phyloP scores from a whole-genome alignment of 2,888 invertebrate genomes.

The Sphinx pinastri region DNA sequence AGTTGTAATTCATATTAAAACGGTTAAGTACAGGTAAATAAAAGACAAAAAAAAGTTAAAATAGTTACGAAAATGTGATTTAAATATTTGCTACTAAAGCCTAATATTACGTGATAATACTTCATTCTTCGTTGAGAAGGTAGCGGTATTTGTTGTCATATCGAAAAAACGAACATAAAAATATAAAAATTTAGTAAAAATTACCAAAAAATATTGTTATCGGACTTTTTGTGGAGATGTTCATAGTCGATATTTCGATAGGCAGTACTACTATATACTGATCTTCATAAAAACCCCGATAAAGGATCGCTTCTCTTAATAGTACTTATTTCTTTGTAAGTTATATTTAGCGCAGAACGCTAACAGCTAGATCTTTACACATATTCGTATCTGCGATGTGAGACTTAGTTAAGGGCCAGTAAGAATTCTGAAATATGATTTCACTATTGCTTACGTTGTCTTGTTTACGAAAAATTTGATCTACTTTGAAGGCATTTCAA shows the following conservation, averaged over 20 bases:
- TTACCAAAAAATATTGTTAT: slow-evolving; percentile 61
- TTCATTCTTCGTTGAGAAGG: slow-evolving; percentile 49
- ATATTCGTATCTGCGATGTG: slow-evolving; percentile 20
- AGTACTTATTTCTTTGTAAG: slow-evolving; percentile 22
- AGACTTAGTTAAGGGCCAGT: slow-evolving; percentile 35
- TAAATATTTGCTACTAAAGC: slow-evolving; percentile 51
- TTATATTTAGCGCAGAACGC: slow-evolving; percentile 18
- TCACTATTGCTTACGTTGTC: slow-evolving; percentile 32
- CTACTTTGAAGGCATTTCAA: neutral
- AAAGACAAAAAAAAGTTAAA: slow-evolving; percentile 66
- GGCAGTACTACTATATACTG: neutral
- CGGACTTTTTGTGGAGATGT: slow-evolving; percentile 52
- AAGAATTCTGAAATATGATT: slow-evolving; percentile 39
- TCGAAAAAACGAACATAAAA: slow-evolving; percentile 68
- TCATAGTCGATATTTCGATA: neutral
- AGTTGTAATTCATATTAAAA: slow-evolving; percentile 64
- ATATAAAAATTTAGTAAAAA: slow-evolving; percentile 70
- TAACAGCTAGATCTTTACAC: slow-evolving; percentile 16
- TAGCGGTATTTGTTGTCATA: slow-evolving; percentile 60
- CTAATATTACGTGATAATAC: slow-evolving; percentile 37
- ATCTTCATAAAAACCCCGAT: slow-evolving; percentile 14
- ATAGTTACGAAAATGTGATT: slow-evolving; percentile 41
- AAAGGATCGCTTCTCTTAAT: slow-evolving; percentile 20
- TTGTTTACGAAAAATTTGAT: neutral
- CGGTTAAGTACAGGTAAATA: slow-evolving; percentile 63